A percentile compares a stretch with the other conserved stretches of the same genome.
phyloP scores from a whole-genome alignment of 2,113 vertebrate genomes.

The Petromus typicus region DNA sequence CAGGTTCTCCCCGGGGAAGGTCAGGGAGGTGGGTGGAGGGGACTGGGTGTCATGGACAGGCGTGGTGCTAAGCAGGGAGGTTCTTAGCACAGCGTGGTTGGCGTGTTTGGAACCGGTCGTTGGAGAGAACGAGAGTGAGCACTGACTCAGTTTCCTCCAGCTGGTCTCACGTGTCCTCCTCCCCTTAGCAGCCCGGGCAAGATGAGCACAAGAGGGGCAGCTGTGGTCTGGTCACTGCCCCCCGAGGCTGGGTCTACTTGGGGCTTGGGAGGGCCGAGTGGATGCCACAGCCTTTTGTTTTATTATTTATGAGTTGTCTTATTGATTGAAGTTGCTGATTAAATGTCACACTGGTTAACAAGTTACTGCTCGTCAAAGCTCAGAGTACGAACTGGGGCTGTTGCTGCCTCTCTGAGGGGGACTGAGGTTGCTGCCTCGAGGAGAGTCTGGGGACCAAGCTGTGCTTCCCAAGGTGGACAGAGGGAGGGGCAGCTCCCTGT shows the following conservation, averaged over 20 bases:
- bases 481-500: background rate
- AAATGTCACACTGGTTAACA: background rate
- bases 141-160: background rate
- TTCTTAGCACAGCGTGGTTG: background rate
- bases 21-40: rapidly evolving
- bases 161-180: background rate
- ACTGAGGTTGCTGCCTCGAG: too few species aligned
- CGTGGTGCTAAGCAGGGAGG: background rate
- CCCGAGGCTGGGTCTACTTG: too few species aligned
- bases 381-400: background rate
- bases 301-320: too few species aligned
- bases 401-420: background rate
- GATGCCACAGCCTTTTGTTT: background rate
- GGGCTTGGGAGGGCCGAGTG: background rate
- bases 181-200: background rate
- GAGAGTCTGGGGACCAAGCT: background rate
- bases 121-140: background rate
- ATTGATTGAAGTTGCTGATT: too few species aligned
- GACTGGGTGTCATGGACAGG: background rate
- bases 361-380: background rate
- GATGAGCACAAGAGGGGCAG: background rate
- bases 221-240: background rate
- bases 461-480: background rate
- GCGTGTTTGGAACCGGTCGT: background rate
- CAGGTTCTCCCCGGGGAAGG: background rate